Conservation (phyloP, 2,113 vertebrate genomes). For the Oncorhynchus clarkii region DNA sequence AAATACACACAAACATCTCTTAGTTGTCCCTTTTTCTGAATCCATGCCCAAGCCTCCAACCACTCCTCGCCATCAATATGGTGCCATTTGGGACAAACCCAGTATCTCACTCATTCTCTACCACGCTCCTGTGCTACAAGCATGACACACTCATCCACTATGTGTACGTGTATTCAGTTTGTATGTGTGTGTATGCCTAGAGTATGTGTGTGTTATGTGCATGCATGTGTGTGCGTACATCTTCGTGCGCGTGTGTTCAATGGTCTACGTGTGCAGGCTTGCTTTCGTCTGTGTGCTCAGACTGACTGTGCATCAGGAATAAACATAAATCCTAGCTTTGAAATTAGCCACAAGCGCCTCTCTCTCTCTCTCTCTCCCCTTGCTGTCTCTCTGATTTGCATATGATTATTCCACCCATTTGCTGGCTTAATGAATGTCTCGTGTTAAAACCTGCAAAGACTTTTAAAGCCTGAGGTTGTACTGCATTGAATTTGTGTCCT, state of each 20-base stretch:
- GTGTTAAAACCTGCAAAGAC: constrained; percentile 61
- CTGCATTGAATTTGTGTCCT: constrained; percentile 55
- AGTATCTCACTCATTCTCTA: constrained; percentile 57
- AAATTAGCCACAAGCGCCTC: constrained; percentile 51
- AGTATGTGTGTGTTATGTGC: not conserved
- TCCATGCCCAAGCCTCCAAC: constrained; percentile 31
- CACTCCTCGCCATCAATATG: not conserved
- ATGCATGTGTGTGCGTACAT: not conserved
- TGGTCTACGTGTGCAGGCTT: too few relatives aligned
- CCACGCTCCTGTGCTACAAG: constrained; percentile 31
- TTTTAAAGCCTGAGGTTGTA: constrained; percentile 45
- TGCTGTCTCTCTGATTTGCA: constrained; percentile 63
- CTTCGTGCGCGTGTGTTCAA: too few relatives aligned
- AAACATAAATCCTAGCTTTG: constrained; percentile 60
- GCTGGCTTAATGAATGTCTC: constrained; percentile 59
- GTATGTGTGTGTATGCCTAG: too few relatives aligned
- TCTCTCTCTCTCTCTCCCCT: constrained; percentile 34
- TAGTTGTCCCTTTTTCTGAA: constrained; percentile 52
- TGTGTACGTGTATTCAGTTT: not conserved
- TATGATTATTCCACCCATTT: constrained; percentile 64
- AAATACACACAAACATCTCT: constrained; percentile 2
- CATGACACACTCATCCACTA: constrained; percentile 29
- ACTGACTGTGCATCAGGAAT: not conserved
- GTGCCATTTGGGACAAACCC: constrained; percentile 22
- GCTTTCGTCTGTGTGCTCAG: not conserved